phyloP scores from a whole-genome alignment of 2,888 invertebrate genomes.

The Apocheima hispidaria region DNA sequence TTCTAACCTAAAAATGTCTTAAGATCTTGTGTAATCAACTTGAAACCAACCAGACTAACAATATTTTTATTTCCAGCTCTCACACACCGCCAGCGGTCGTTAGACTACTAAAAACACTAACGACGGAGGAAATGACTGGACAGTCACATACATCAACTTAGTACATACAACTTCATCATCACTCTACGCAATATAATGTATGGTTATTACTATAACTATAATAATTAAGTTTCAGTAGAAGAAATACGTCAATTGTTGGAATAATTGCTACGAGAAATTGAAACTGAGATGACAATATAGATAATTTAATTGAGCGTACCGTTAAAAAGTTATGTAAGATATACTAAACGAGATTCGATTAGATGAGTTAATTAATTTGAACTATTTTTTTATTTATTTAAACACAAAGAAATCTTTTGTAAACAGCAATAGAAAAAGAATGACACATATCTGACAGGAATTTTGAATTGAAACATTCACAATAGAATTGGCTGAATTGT shows the following conservation, averaged over 20 bases:
- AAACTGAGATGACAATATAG: conserved; percentile 27
- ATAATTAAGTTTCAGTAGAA: conserved; percentile 23
- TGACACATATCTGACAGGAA: neutral
- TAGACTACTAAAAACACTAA: conserved; percentile 43
- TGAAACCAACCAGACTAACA: conserved; percentile 3
- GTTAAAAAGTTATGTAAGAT: conserved; percentile 12
- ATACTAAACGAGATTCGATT: too few relatives aligned
- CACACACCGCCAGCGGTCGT: conserved; percentile 46
- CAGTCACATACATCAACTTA: conserved; percentile 34
- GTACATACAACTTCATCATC: conserved; percentile 13
- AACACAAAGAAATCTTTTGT: neutral
- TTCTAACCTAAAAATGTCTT: neutral
- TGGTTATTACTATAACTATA: conserved; percentile 12
- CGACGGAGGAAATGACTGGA: conserved; percentile 48
- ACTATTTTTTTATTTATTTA: neutral
- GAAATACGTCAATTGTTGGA: conserved; percentile 20
- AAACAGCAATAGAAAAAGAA: neutral
- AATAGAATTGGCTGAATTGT: too few relatives aligned
- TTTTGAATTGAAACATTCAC: neutral
- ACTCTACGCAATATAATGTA: neutral
- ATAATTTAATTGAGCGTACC: conserved; percentile 24
- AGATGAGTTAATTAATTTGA: too few relatives aligned
- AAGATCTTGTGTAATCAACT: conserved; percentile 1
- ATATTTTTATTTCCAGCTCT: conserved; percentile 56
- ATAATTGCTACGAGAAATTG: conserved; percentile 27